These are phyloP conservation scores for Tenthredo mesomela DNA, from an alignment of 2,888 invertebrate species.

Conservation along the genomic window DNA sequence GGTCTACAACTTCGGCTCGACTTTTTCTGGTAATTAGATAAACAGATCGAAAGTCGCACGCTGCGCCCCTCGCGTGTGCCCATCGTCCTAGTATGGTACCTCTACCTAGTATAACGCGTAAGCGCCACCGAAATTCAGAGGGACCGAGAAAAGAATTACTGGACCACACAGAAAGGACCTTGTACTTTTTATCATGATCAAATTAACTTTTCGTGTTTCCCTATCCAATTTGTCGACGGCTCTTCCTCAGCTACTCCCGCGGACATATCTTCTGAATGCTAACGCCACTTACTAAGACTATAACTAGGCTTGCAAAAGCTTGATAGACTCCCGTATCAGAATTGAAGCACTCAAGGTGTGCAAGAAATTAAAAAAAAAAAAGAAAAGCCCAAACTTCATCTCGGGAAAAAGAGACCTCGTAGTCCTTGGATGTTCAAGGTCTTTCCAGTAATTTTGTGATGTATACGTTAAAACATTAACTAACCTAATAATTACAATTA, in stretches of 20 bases:
- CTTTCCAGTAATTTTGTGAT: not conserved
- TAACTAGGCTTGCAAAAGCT: not conserved
- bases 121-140: conserved; percentile 31
- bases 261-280: not conserved
- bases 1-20: conserved; percentile 6
- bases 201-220: conserved; percentile 45
- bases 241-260: not conserved
- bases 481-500: conserved; percentile 3
- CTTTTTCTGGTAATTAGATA: conserved; percentile 48
- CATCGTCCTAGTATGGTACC: not conserved
- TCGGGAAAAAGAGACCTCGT: not conserved
- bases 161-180: conserved; percentile 45
- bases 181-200: conserved; percentile 48
- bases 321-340: not conserved
- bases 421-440: conserved; percentile 1
- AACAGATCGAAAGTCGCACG: conserved; percentile 48
- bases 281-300: not conserved
- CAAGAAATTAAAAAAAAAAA: not conserved
- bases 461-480: not conserved
- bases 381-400: not conserved
- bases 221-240: conserved; percentile 31
- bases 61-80: conserved; percentile 45
- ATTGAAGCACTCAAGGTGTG: not conserved
- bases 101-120: conserved; percentile 12
- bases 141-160: not conserved